Percentiles rank a stretch among this genome's conserved stretches.
Evolutionary conservation across 1,140 invertebrate species (phyloP).

Genomic region (Neelides sp.): DNA sequence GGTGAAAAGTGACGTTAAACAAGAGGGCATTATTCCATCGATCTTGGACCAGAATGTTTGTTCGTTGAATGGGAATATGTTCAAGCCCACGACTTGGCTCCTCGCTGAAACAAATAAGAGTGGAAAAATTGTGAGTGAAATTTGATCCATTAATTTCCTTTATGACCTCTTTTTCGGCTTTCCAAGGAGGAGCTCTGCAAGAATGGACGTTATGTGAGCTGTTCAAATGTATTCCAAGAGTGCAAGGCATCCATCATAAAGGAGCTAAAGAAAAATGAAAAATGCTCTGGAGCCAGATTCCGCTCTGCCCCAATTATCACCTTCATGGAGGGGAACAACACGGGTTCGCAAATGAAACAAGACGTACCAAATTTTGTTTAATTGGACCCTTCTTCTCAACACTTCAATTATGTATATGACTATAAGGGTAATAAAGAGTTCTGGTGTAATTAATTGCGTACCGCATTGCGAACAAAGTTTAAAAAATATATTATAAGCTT

Average conservation of each 20-base stretch:
- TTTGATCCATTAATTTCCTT: not conserved
- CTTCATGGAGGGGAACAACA: constrained; percentile 14
- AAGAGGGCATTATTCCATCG: not conserved
- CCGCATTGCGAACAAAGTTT: too few relatives aligned
- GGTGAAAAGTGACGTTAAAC: not conserved
- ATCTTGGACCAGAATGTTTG: not conserved
- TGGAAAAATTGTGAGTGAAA: constrained; percentile 3
- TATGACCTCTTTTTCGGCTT: not conserved
- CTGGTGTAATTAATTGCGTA: too few relatives aligned
- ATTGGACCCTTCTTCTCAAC: too few relatives aligned
- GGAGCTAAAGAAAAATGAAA: constrained; percentile 19
- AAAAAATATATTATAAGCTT: too few relatives aligned
- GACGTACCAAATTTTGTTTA: constrained; percentile 17
- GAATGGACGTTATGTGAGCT: constrained; percentile 19
- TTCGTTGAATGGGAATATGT: too few relatives aligned
- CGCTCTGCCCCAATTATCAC: constrained; percentile 23
- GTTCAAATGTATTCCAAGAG: constrained; percentile 22
- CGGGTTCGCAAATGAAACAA: not conserved
- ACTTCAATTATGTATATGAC: too few relatives aligned
- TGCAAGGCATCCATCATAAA: constrained; percentile 23
- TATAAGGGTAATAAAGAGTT: too few relatives aligned
- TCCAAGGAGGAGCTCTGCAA: constrained; percentile 9
- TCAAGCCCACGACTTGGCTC: constrained; percentile 25
- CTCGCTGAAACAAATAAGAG: constrained; percentile 16
- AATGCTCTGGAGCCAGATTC: constrained; percentile 8